These are phyloP conservation scores for Thyatira batis DNA, from an alignment of 2,888 invertebrate genomes.

Conservation along the genomic window DNA sequence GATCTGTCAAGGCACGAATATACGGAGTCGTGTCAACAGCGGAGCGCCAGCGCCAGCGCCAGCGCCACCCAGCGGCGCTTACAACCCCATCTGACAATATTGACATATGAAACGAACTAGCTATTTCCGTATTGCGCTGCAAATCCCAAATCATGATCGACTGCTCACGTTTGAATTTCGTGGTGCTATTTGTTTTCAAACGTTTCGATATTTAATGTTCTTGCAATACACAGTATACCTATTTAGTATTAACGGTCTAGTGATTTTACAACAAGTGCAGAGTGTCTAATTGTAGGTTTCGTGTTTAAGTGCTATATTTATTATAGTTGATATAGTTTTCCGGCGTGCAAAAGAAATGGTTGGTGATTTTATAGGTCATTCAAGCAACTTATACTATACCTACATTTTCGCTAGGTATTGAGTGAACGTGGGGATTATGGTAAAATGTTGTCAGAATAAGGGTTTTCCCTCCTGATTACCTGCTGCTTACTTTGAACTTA, in stretches of 20 bases:
- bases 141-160: background rate
- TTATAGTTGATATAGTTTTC: background rate
- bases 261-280: background rate
- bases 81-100: constrained; percentile 11
- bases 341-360: background rate
- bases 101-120: constrained; percentile 20
- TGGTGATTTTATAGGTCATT: background rate
- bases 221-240: too few relatives aligned
- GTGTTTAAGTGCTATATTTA: background rate
- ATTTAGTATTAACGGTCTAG: background rate
- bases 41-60: too few relatives aligned
- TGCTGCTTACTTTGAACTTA: too few relatives aligned
- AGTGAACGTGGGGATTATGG: too few relatives aligned
- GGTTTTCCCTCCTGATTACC: too few relatives aligned
- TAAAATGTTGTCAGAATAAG: too few relatives aligned
- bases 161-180: background rate
- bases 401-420: too few relatives aligned
- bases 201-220: background rate
- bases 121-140: background rate
- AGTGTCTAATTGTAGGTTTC: background rate
- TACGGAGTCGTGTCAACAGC: background rate
- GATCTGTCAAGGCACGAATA: background rate
- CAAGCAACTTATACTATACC: background rate
- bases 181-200: background rate
- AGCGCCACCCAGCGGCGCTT: background rate